A percentile compares a stretch with the other conserved stretches of the same genome.
Conservation (phyloP, 2,888 invertebrate species). For the Rapana venosa region DNA sequence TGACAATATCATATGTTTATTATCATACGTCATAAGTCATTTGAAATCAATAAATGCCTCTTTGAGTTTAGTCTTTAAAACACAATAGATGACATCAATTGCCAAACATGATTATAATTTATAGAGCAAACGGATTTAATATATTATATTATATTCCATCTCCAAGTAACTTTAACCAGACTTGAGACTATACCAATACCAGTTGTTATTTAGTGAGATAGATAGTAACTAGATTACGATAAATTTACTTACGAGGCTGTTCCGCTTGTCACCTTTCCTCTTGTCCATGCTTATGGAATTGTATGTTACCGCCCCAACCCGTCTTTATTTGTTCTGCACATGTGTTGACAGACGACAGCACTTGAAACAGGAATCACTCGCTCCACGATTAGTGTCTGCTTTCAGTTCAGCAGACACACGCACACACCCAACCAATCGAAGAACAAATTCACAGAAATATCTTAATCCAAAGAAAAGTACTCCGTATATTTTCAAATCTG, state of each 20-base stretch:
- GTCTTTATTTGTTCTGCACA: conserved; percentile 4
- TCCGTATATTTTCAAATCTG: neutral
- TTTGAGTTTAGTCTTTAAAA: no score
- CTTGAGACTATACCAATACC: no score
- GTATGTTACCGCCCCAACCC: neutral
- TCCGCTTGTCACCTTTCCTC: conserved; percentile 52
- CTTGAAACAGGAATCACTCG: conserved; percentile 14
- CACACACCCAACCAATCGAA: neutral
- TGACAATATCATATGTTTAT: no score
- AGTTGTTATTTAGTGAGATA: no score
- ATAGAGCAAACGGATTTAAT: no score
- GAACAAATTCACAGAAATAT: neutral
- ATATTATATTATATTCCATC: no score
- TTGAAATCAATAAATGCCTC: no score
- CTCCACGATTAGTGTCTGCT: conserved; percentile 24
- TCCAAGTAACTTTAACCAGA: no score
- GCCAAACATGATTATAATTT: no score
- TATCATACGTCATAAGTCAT: no score
- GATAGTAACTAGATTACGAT: no score
- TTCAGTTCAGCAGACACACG: conserved; percentile 1
- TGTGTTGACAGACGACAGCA: conserved; percentile 28
- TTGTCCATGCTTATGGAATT: conserved; percentile 30
- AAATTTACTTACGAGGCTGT: conserved; percentile 58
- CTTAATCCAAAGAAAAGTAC: neutral
- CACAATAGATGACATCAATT: no score